phyloP scores from a whole-genome alignment of 1,140 invertebrate species.

The Neodiprion virginianus region DNA sequence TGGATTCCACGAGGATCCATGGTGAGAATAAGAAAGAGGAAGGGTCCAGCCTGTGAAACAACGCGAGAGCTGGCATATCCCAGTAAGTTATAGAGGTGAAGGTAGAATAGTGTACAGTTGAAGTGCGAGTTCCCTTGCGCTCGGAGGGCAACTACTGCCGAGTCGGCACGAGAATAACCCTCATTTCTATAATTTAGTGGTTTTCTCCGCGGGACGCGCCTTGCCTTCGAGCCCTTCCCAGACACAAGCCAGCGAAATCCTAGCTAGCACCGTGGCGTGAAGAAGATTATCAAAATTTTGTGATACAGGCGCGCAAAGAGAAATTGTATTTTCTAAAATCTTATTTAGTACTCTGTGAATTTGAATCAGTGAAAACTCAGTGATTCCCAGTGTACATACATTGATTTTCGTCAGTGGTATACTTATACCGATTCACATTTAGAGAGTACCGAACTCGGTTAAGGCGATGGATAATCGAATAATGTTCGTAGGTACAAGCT shows the following conservation, averaged over 20 bases:
- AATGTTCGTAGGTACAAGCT: too few relatives aligned
- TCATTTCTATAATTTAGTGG: slow-evolving; percentile 7
- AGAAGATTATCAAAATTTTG: too few relatives aligned
- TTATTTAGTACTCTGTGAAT: too few relatives aligned
- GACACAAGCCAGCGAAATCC: neutral
- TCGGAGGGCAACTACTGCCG: slow-evolving; percentile 1
- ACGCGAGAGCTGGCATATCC: neutral
- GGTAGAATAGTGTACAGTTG: slow-evolving; percentile 7
- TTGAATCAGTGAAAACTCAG: too few relatives aligned
- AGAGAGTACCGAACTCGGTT: too few relatives aligned
- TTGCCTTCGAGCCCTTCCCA: neutral
- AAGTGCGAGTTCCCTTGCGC: neutral
- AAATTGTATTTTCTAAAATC: too few relatives aligned
- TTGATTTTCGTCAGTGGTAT: too few relatives aligned
- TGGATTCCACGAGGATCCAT: neutral
- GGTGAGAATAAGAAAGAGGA: neutral
- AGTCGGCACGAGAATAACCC: neutral
- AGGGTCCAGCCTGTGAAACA: neutral
- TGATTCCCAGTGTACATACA: too few relatives aligned
- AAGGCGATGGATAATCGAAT: too few relatives aligned
- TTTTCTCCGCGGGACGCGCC: neutral
- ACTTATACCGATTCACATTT: too few relatives aligned
- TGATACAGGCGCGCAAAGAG: too few relatives aligned
- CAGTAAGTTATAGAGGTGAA: neutral
- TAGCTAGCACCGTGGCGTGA: neutral